These are phyloP conservation scores for Cenopis cana DNA, from an alignment of 2,888 invertebrate species.

Conservation along the genomic window DNA sequence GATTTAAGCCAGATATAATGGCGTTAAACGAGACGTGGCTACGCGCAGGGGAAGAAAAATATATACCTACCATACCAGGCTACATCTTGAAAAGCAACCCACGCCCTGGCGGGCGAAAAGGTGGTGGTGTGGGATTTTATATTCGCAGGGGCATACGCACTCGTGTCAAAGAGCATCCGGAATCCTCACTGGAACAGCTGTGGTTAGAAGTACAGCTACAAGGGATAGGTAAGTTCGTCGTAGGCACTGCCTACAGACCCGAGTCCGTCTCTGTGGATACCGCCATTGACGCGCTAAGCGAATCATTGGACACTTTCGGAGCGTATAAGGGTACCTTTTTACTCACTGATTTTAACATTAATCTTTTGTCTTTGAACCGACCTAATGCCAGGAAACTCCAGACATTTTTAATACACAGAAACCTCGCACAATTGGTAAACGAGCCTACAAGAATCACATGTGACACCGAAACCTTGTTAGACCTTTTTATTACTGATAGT, in stretches of 20 bases:
- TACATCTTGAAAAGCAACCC: not conserved
- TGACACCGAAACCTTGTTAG: not conserved
- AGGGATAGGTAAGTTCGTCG: not conserved
- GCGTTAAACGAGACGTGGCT: constrained; percentile 6
- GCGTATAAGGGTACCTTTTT: not conserved
- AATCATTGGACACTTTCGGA: not conserved
- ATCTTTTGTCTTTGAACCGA: not conserved
- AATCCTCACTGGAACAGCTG: not conserved
- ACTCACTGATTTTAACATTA: constrained; percentile 3
- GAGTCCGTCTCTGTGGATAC: constrained; percentile 1
- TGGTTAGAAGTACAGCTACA: not conserved
- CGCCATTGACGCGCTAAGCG: not conserved
- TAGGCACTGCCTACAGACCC: constrained; percentile 7
- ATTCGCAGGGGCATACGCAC: not conserved
- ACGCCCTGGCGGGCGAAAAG: not conserved
- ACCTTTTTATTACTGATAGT: constrained; percentile 1
- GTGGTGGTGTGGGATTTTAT: constrained; percentile 1
- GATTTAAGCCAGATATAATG: not conserved
- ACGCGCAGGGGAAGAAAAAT: not conserved
- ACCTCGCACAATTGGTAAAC: not conserved
- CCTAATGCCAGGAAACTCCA: not conserved
- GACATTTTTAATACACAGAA: not conserved
- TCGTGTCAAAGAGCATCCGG: not conserved
- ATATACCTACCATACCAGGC: not conserved
- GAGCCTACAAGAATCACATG: not conserved